phyloP scores from a whole-genome alignment of 2,797 vertebrate species.

The Acanthurus leucopareius region DNA sequence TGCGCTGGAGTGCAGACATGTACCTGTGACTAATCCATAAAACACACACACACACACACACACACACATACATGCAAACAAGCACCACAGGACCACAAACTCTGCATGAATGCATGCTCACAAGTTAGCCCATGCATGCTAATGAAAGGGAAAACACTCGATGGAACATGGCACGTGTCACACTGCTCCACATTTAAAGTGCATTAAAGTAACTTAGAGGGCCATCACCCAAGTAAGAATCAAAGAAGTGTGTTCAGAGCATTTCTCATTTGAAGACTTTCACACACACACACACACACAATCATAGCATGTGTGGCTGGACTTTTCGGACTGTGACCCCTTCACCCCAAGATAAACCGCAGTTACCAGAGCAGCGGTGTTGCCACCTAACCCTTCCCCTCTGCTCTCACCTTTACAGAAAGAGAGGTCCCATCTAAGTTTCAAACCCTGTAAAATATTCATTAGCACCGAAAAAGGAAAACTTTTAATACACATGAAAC shows the following conservation, averaged over 20 bases:
- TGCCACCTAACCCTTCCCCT: conserved; percentile 68
- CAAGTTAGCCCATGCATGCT: conserved; percentile 38
- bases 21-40: conserved; percentile 77
- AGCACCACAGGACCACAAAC: conserved; percentile 25
- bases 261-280: background rate
- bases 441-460: conserved; percentile 84
- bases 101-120: conserved; percentile 28
- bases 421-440: conserved; percentile 80
- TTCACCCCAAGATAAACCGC: conserved; percentile 61
- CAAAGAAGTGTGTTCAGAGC: background rate
- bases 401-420: conserved; percentile 70
- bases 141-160: conserved; percentile 14
- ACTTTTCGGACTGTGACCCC: conserved; percentile 49
- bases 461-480: conserved; percentile 82
- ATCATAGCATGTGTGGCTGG: background rate
- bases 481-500: conserved; percentile 86
- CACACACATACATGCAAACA: conserved; percentile 44
- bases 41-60: background rate
- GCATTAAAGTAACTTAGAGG: background rate
- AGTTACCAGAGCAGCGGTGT: conserved; percentile 58
- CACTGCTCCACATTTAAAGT: background rate
- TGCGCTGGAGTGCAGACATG: conserved; percentile 67
- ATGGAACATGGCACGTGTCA: background rate
- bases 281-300: background rate
- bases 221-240: background rate